A percentile compares a stretch with the other conserved stretches of the same genome.
Evolutionary conservation across 2,113 vertebrate genomes (phyloP).

Genomic region (Formicarius rufipectus): DNA sequence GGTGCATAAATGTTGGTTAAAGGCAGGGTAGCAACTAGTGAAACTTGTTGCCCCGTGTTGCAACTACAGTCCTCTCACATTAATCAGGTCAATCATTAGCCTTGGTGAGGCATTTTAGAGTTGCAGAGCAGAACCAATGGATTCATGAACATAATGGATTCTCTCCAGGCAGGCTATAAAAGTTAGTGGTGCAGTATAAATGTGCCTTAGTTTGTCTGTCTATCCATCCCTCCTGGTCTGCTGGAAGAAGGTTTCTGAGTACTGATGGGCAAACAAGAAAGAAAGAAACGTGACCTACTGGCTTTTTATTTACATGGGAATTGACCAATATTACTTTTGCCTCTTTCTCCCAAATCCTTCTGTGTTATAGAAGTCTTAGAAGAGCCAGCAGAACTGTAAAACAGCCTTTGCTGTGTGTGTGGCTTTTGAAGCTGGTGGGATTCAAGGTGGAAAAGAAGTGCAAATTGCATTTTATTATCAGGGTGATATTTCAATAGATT

Average conservation of each 20-base stretch:
- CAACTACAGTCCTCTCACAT: neutral
- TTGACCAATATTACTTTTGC: neutral
- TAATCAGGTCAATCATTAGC: constrained; percentile 76
- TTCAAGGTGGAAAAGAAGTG: neutral
- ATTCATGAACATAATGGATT: neutral
- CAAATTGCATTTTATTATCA: neutral
- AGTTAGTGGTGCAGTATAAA: neutral
- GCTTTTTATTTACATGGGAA: neutral
- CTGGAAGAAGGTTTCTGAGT: neutral
- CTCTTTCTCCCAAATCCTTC: neutral
- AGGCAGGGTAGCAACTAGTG: neutral
- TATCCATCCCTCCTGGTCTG: neutral
- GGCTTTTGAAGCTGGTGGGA: neutral
- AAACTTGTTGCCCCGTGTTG: constrained; percentile 28
- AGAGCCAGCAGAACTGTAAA: neutral
- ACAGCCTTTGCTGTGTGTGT: neutral
- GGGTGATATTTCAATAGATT: neutral
- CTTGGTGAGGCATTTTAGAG: neutral
- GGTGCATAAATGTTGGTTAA: neutral
- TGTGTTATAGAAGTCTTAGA: neutral
- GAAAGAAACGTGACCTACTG: neutral
- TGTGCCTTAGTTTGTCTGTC: neutral
- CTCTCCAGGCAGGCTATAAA: neutral
- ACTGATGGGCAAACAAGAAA: neutral
- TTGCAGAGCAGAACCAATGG: constrained; percentile 57